Percentiles rank a stretch among this genome's conserved stretches.
phyloP scores from a whole-genome alignment of 2,888 invertebrate genomes.

The Caenorhabditis parvicauda region DNA sequence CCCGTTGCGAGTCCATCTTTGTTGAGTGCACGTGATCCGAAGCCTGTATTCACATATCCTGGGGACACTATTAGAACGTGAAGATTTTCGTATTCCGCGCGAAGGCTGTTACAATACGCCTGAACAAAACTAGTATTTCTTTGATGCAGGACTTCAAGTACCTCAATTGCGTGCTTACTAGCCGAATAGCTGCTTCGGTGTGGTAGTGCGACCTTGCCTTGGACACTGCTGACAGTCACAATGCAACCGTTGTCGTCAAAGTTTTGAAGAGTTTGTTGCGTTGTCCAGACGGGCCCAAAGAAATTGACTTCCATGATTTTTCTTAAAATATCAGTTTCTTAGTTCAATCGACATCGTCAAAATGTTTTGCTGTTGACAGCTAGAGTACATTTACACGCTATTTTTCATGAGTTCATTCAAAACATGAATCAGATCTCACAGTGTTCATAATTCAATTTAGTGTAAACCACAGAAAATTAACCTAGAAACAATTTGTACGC shows the following conservation, averaged over 20 bases:
- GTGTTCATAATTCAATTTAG: too few species aligned
- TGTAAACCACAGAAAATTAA: background rate
- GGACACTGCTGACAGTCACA: slow-evolving; percentile 75
- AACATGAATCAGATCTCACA: too few species aligned
- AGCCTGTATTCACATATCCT: slow-evolving; percentile 82
- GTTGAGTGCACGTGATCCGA: slow-evolving; percentile 87
- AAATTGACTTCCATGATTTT: slow-evolving; percentile 82
- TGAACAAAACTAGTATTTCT: slow-evolving; percentile 67
- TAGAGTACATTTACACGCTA: background rate
- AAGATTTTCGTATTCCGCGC: slow-evolving; percentile 79
- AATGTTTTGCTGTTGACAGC: background rate
- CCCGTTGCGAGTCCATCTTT: slow-evolving; percentile 78
- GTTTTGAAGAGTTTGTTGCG: slow-evolving; percentile 75
- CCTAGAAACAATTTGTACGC: background rate
- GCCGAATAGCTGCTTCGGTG: slow-evolving; percentile 68
- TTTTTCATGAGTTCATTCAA: background rate
- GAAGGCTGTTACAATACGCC: slow-evolving; percentile 85
- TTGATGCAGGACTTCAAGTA: slow-evolving; percentile 9
- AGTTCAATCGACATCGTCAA: too few species aligned
- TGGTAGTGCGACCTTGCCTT: slow-evolving; percentile 83
- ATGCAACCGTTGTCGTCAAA: slow-evolving; percentile 55
- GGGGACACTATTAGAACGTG: slow-evolving; percentile 86
- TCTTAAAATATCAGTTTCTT: slow-evolving; percentile 17
- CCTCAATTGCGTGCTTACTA: slow-evolving; percentile 60
- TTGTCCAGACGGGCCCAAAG: slow-evolving; percentile 85